phyloP scores from a whole-genome alignment of 2,797 vertebrate species.

The Masticophis lateralis region DNA sequence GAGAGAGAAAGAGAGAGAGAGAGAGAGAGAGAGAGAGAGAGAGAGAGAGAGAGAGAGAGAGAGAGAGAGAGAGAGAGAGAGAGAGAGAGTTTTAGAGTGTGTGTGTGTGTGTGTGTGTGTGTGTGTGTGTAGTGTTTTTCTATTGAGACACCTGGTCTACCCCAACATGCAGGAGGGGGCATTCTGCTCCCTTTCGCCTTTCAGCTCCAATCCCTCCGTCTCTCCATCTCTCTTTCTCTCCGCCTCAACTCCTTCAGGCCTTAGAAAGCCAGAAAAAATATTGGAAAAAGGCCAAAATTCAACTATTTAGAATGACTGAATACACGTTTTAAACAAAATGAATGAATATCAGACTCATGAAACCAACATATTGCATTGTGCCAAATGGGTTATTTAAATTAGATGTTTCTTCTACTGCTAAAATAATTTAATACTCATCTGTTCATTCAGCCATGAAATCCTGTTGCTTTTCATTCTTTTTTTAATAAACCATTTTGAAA shows the following conservation, averaged over 20 bases:
- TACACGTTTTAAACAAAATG: background rate
- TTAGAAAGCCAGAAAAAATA: background rate
- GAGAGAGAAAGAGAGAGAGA: too few species aligned
- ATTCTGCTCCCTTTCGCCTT: too few species aligned
- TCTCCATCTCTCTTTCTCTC: background rate
- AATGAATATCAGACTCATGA: slow-evolving; percentile 12
- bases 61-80: too few species aligned
- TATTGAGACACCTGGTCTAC: too few species aligned
- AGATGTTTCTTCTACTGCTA: background rate
- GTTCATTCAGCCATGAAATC: slow-evolving; percentile 13
- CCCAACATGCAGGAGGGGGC: too few species aligned
- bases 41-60: too few species aligned
- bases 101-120: too few species aligned
- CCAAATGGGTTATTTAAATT: slow-evolving; percentile 4
- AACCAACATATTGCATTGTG: slow-evolving; percentile 4
- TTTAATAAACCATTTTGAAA: background rate
- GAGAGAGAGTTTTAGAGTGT: too few species aligned
- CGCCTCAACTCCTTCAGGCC: too few species aligned
- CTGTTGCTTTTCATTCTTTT: background rate
- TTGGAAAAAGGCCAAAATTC: background rate
- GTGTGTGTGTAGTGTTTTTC: too few species aligned
- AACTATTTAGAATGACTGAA: slow-evolving; percentile 9
- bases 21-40: too few species aligned
- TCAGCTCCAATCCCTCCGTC: too few species aligned
- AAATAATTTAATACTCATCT: slow-evolving; percentile 15